Evolutionary conservation across 1,140 invertebrate genomes (phyloP), one percentile per base, ranked within the genome.

Genomic region (Vollenhovia emeryi): DNA sequence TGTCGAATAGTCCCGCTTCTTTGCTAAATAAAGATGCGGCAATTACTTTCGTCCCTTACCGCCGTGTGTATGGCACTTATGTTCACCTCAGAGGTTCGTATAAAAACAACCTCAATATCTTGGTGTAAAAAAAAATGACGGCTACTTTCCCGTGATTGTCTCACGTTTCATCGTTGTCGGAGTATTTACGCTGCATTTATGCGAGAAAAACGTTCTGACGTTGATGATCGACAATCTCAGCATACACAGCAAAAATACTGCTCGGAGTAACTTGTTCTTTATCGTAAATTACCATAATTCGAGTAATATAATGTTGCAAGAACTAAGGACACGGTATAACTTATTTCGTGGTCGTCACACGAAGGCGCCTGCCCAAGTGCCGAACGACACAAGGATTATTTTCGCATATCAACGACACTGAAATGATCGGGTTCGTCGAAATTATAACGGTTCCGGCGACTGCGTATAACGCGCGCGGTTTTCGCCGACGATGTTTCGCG

Each of bases 221-320:
- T 43, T 71, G 50, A 71, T 43, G 50, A 40, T 43, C 64, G 48
- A 71, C 18, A 80, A 80, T 80, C 62, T 71, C 36, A 15, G 52
- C 33, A 1, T 45, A 43, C 78, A 30, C 24, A 18, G 11, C 50
- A 48, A 80, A 82, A 45, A 82, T 43, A 69, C 24, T 59, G 66
- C 33, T 71, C 66, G 36, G 24, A 59, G 43, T 71, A 82, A 57
- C 50, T 71, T 52, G 24, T 82, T 82, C n/a, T 69, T 71, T 43
- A 71, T 27, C 66, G 64, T 50, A 82, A 82, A 82, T 82, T 82
- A 57, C 50, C 68, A 71, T 82, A 82, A 82, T 82, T 57, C 50
- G 52, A 73, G 64, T 71, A 79, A 79, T 79, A 57, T 52, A 71
- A 55, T 59, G 50, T 73, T 71, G 66, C 50, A 45, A 52, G 50